Percentiles rank a stretch among this genome's conserved stretches.
Conservation (phyloP, 2,797 vertebrate genomes). For the Erithacus rubecula region DNA sequence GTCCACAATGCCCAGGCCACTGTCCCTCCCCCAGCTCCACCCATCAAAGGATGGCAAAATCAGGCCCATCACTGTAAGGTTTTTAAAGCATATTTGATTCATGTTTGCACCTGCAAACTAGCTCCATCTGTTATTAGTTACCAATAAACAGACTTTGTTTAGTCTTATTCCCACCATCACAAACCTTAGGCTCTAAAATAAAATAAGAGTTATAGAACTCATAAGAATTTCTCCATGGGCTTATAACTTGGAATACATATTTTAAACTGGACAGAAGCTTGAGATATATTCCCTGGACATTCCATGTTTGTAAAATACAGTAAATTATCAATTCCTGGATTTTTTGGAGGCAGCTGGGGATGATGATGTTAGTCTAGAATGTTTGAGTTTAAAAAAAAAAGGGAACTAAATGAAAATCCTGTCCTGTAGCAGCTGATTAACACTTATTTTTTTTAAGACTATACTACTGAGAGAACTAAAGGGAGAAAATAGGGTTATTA, state of each 20-base stretch:
- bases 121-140: not conserved
- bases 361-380: not conserved
- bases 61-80: fast-evolving
- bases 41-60: not conserved
- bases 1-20: fast-evolving
- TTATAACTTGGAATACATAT: not conserved
- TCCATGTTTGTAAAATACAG: not conserved
- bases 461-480: not conserved
- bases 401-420: not conserved
- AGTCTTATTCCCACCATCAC: not conserved
- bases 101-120: not conserved
- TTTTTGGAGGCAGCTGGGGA: not conserved
- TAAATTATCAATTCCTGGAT: not conserved
- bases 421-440: not conserved
- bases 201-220: not conserved
- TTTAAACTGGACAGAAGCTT: not conserved
- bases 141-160: not conserved
- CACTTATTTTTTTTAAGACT: not conserved
- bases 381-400: not conserved
- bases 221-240: not conserved
- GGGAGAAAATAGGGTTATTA: fast-evolving
- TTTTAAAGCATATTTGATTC: not conserved
- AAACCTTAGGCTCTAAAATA: not conserved
- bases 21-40: not conserved
- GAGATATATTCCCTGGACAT: not conserved